Base-by-base conservation (phyloP, 2,113 vertebrate genomes). In the Corynorhinus townsendii region DNA sequence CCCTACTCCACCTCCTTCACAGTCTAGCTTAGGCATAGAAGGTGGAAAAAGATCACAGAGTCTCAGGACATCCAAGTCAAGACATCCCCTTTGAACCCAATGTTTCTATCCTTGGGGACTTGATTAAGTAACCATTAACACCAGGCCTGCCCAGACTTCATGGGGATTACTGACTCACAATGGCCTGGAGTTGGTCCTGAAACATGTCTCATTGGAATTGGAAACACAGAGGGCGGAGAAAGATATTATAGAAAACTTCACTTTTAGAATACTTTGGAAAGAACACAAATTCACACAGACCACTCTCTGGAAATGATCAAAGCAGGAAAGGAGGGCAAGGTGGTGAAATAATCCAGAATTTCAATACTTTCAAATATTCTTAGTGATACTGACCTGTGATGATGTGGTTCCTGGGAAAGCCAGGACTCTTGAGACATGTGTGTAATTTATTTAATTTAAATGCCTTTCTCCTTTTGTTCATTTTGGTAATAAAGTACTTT, bases 361-460 rank as follows among this genome's bases (percentile, higher is more conserved):
- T 96, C 96, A 97, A 94, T 76, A 33, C 71, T 86, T 96, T 49
- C 81, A 54, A 95, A 92, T 90, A 68, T 96, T 88, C 82, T 95
- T 95, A 56, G 22, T 96, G 85, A 88, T 64, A 77, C 80, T 73
- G 71, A 95, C 86, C 28, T 93, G 75, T 89, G 79, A 86, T 71
- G 71, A 90, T 72, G 69, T 11, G 49, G 64, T 90, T 91, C 92
- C 92, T 12, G 1, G 71, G 43, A 91, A 69, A 59, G 35, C 89
- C 3, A 69, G 69, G 90, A 83, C 73, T 95, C 96, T 96, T 96
- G 45, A 97, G 97, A 97, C 96, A 49, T 96, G 84, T 97, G 97
- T 95, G 62, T 98, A 98, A 98, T 97, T 98, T 98, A 98, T 98
- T 98, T 98, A 98, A 98, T 98, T 98, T 98, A 98, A 98, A 94